Evolutionary conservation across 2,113 vertebrate species (phyloP), one percentile per base, ranked within the genome.

Genomic region (Callospermophilus lateralis): DNA sequence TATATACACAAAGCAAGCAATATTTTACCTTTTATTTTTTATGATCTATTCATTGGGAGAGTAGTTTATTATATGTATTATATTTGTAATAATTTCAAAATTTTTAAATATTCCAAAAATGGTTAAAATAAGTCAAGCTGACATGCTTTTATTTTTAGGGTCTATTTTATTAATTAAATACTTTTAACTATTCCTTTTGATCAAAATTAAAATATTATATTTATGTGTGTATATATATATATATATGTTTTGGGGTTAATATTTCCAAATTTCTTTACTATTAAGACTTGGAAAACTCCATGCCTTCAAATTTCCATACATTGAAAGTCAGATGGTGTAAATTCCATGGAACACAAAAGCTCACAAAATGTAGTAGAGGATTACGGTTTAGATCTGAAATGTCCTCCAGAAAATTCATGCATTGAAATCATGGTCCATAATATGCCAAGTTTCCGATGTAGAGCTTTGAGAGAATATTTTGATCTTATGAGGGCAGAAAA

Each of bases 41-140:
- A 83, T 97, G 39, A 3, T 6, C 63, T 94, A 94, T 95, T 97
- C 87, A 13, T 92, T 67, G 74, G 72, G 42, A 39, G 72, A 84
- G 11, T 74, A 65, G 84, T 89, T 97, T 68, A 92, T 48, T 94
- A 73, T 67, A 6, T 22, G 0, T 55, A 58, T 42, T 48, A 92
- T 76, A 94, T 95, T 94, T 97, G 78, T 39, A 94, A 28, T 73
- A 37, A 91, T 61, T 8, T 4, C 4, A 89, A 58, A 1, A 9
- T 11, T 24, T 61, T 63, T 34, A 70, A 19, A 48, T 2, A 42
- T 42, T 4, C 10, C 11, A 70, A 76, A 2, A 80, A 85, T 30
- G 8, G 1, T 32, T 42, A 78, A 20, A 0, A 4, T 0, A 83
- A n/a, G 4, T 70, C 10, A 2, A 0, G 51, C 7, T 6, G 11